phyloP scores from a whole-genome alignment of 1,140 invertebrate species.

The Trialeurodes vaporariorum region DNA sequence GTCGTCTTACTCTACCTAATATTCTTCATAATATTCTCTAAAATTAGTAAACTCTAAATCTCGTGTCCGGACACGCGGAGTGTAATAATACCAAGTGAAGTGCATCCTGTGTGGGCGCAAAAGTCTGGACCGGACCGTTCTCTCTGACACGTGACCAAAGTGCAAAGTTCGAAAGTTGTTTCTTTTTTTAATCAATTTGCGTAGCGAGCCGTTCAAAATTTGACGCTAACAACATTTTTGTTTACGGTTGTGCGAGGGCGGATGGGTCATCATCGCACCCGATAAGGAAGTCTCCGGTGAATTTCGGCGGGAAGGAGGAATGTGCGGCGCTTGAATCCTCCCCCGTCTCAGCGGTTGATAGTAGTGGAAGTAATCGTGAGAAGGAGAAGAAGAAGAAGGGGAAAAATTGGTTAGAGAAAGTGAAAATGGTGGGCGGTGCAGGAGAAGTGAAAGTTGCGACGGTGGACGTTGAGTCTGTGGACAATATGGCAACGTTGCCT shows the following conservation, averaged over 20 bases:
- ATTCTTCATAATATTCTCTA: background rate
- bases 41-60: background rate
- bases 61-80: too few relatives aligned
- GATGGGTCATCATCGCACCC: background rate
- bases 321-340: background rate
- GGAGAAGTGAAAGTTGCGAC: constrained; percentile 75
- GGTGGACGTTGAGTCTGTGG: constrained; percentile 56
- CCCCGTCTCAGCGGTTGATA: too few relatives aligned
- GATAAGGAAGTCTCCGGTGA: background rate
- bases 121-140: too few relatives aligned
- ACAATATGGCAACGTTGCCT: constrained; percentile 74
- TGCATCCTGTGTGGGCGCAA: too few relatives aligned
- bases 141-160: too few relatives aligned
- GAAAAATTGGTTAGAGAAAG: background rate
- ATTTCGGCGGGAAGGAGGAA: background rate
- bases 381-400: too few relatives aligned
- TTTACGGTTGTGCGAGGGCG: background rate
- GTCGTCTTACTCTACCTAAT: background rate
- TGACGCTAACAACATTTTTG: too few relatives aligned
- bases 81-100: too few relatives aligned
- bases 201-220: too few relatives aligned
- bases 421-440: constrained; percentile 33
- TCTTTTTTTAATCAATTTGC: too few relatives aligned
- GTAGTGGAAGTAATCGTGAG: too few relatives aligned
- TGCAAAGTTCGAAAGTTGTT: too few relatives aligned